These are phyloP conservation scores for Aleiodes alternator DNA, from an alignment of 2,888 invertebrate species.

Conservation along the genomic window DNA sequence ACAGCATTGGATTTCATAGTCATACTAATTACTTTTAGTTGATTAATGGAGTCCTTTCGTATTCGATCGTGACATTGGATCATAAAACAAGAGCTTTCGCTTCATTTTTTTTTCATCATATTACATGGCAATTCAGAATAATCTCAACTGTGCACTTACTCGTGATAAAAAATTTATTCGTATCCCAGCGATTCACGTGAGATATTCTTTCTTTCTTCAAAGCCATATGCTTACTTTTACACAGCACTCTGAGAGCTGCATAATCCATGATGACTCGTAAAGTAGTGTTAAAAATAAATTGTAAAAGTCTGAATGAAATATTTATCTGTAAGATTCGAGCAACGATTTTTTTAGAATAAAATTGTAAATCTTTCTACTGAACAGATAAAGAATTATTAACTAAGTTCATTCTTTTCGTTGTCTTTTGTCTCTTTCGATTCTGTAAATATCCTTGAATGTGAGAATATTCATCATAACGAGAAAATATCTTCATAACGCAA, in stretches of 20 bases:
- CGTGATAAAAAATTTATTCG: slow-evolving; percentile 14
- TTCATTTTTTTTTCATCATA: not conserved
- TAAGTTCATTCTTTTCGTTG: not conserved
- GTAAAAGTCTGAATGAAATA: slow-evolving; percentile 13
- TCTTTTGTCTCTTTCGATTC: too few species aligned
- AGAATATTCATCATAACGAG: not conserved
- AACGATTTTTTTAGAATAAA: not conserved
- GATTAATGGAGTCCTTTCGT: too few species aligned
- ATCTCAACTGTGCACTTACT: slow-evolving; percentile 33
- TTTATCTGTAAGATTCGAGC: slow-evolving; percentile 4
- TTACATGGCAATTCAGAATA: slow-evolving; percentile 18
- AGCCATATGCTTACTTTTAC: slow-evolving; percentile 22
- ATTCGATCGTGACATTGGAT: not conserved
- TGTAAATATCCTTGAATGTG: too few species aligned
- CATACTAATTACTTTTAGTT: too few species aligned
- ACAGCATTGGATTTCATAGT: too few species aligned
- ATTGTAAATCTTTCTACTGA: not conserved
- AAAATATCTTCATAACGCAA: not conserved
- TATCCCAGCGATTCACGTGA: slow-evolving; percentile 20
- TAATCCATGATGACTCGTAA: slow-evolving; percentile 24
- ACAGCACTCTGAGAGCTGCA: slow-evolving; percentile 20
- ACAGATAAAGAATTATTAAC: slow-evolving; percentile 2
- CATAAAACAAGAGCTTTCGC: not conserved
- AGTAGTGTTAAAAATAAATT: slow-evolving; percentile 24
- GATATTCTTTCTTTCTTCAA: not conserved